A percentile compares a stretch with the other conserved stretches of the same genome.
Evolutionary conservation across 37 sponge, comb jelly and placozoan genomes (phyloP).

Genomic region (Halichondria panicea): DNA sequence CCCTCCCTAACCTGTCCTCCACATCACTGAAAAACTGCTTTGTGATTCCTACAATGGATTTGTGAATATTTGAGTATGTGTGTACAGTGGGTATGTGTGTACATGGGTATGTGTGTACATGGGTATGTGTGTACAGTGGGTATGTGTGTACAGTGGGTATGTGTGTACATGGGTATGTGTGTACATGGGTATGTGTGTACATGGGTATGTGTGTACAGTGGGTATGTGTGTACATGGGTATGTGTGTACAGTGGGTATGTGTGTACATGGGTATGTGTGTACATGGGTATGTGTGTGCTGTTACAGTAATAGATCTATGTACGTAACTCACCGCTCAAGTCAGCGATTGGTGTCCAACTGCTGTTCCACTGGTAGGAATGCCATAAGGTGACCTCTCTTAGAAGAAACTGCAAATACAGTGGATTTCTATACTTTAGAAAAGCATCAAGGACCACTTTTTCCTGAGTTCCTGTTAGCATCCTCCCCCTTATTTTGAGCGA

Average conservation of each 20-base stretch:
- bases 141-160: too few relatives aligned
- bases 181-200: too few relatives aligned
- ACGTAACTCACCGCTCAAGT: neutral
- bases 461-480: constrained; percentile 43
- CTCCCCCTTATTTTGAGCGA: constrained; percentile 20
- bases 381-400: constrained; percentile 27
- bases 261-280: too few relatives aligned
- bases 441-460: constrained; percentile 11
- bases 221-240: too few relatives aligned
- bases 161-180: too few relatives aligned
- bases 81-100: neutral
- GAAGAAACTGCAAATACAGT: constrained; percentile 47
- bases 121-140: too few relatives aligned
- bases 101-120: neutral
- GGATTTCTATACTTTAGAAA: constrained; percentile 44
- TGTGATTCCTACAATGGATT: constrained; percentile 12
- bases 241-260: too few relatives aligned
- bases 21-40: constrained; percentile 21
- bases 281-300: neutral
- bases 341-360: too few relatives aligned
- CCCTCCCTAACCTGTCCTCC: constrained; percentile 42
- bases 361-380: constrained; percentile 43
- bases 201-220: too few relatives aligned
- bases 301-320: neutral
- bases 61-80: neutral